Evolutionary conservation across 2,888 invertebrate species (phyloP).

Genomic region (Reticulitermes lucifugus): DNA sequence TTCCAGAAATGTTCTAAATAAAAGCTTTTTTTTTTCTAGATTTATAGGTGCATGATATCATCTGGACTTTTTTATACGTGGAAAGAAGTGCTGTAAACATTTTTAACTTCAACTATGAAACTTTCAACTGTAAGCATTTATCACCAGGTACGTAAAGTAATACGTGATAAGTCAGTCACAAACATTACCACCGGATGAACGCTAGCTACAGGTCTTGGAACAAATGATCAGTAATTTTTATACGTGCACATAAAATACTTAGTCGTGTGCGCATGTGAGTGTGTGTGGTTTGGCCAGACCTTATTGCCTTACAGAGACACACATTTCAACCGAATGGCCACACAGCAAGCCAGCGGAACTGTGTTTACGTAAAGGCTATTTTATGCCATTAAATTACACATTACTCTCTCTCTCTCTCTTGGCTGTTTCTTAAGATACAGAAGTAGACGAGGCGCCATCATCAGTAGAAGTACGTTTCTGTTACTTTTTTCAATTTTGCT

Average conservation of each 20-base stretch:
- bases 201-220: not conserved
- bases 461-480: not conserved
- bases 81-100: conserved; percentile 29
- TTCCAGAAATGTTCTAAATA: conserved; percentile 25
- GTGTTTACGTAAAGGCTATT: conserved; percentile 19
- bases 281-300: conserved; percentile 8
- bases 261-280: not conserved
- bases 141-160: conserved; percentile 14
- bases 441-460: not conserved
- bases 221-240: conserved; percentile 29
- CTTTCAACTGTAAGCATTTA: conserved; percentile 29
- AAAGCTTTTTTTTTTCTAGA: conserved; percentile 25
- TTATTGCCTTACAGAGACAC: conserved; percentile 17
- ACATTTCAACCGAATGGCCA: conserved; percentile 16
- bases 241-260: conserved; percentile 20
- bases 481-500: not conserved
- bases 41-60: conserved; percentile 36
- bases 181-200: not conserved
- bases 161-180: not conserved
- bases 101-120: conserved; percentile 40
- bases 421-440: not conserved
- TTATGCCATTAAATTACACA: conserved; percentile 10
- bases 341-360: not conserved
- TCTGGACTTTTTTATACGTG: conserved; percentile 22
- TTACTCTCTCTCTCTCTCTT: not conserved